Base-by-base conservation (phyloP, 2,888 invertebrate genomes). In the Agrilus mali region DNA sequence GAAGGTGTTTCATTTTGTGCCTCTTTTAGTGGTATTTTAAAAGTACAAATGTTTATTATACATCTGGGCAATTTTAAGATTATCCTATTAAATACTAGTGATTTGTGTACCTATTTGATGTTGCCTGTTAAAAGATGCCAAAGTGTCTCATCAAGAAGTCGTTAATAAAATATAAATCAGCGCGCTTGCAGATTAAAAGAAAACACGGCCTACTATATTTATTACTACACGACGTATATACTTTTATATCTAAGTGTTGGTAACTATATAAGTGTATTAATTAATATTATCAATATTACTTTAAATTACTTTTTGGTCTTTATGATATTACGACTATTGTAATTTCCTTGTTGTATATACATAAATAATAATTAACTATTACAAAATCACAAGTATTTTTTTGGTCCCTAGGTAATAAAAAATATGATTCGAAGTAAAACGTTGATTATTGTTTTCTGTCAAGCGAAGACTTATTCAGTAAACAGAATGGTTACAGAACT, bases 341-440 rank as follows among this genome's bases (percentile, higher is more conserved):
- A 60, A 57, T 58, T 60, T 59, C 60, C 55, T 56, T 60, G 27
- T 60, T 55, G 53, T 60, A 59, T 59, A 60, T 53, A 59, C 59
- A 57, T 57, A 57, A 60, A 53, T 50, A 60, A 53, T 50, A 52
- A 49, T 27, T 27, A 27, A 43, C 44, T 40, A 36, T 15, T 27
- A 40, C 40, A 40, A 35, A 40, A 34, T 34, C n/a, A 14, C 33
- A 33, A n/a, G 17, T 33, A 17, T 35, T 20, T 17, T 10, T 6
- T 31, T 27, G 32, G 7, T 36, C 4, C 34, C 33, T 20, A 34
- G 15, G 2, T 4, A 40, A 33, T 15, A 4, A 40, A 20, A 3
- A 3, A 20, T 6, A 20, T 20, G 20, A 4, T 20, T 4, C 3
- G 6, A 20, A 20, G 20, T 6, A 20, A 20, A 4, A 6, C 6